Percentiles rank a stretch among this genome's conserved stretches.
Evolutionary conservation across 2,888 invertebrate species (phyloP).

Genomic region (Invenusta paracnida): DNA sequence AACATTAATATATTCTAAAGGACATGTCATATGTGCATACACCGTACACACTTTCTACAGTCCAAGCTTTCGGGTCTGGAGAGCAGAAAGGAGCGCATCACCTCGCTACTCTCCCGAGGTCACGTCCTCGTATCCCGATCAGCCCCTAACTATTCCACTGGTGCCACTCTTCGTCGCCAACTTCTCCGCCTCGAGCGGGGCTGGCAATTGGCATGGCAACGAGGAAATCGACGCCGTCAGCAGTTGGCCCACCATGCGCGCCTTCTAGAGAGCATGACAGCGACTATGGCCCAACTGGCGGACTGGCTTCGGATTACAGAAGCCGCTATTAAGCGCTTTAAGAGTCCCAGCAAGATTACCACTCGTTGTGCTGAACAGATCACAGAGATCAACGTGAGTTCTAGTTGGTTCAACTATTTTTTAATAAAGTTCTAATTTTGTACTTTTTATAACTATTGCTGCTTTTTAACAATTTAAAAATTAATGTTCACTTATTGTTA

Average conservation of each 20-base stretch:
- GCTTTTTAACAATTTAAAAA: too few species aligned
- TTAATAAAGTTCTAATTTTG: too few species aligned
- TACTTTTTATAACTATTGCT: too few species aligned
- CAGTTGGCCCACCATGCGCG: conserved; percentile 57
- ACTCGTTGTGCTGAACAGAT: conserved; percentile 45
- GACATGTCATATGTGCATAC: background rate
- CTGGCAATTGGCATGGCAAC: background rate
- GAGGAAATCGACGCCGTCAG: conserved; percentile 41
- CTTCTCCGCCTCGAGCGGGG: background rate
- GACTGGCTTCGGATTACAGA: conserved; percentile 60
- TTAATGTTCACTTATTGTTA: too few species aligned
- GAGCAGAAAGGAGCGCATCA: background rate
- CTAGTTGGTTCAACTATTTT: too few species aligned
- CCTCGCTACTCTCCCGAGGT: background rate
- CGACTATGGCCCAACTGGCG: conserved; percentile 57
- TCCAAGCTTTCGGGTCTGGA: background rate
- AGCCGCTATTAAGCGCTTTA: conserved; percentile 55
- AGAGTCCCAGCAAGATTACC: conserved; percentile 59
- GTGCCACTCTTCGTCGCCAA: background rate
- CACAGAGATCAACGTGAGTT: background rate
- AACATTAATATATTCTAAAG: background rate
- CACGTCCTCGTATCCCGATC: background rate
- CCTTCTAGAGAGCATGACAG: conserved; percentile 58
- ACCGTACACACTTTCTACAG: background rate
- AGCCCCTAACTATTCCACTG: background rate